Evolutionary conservation across 2,888 invertebrate species (phyloP).

Genomic region (Branchipolynoe longqiensis): DNA sequence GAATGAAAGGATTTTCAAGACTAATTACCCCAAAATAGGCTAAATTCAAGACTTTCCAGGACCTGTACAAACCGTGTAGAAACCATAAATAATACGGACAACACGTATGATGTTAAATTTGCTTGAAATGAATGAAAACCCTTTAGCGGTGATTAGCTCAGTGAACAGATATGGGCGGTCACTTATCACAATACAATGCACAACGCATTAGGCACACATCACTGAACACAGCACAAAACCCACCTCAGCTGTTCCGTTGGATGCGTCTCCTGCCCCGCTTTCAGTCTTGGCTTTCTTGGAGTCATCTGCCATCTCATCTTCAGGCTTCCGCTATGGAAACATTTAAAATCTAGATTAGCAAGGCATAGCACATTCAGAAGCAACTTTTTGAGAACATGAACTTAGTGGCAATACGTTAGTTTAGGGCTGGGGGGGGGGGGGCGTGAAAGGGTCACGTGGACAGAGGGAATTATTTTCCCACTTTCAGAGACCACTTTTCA

Average conservation of each 20-base stretch:
- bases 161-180: neutral
- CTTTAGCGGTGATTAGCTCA: neutral
- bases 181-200: neutral
- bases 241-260: neutral
- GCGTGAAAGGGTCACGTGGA: too few species aligned
- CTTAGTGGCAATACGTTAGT: too few species aligned
- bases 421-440: too few species aligned
- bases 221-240: neutral
- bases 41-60: too few species aligned
- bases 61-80: neutral
- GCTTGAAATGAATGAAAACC: neutral
- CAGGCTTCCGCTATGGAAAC: too few species aligned
- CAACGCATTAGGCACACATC: neutral
- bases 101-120: neutral
- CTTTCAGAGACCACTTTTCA: too few species aligned
- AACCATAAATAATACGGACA: neutral
- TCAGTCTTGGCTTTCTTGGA: conserved; percentile 52
- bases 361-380: too few species aligned
- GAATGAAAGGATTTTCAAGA: too few species aligned
- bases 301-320: conserved; percentile 38
- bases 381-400: too few species aligned
- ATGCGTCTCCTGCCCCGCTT: conserved; percentile 24
- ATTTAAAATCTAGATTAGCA: too few species aligned
- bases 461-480: too few species aligned
- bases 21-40: too few species aligned